Evolutionary conservation across 2,113 vertebrate species (phyloP).

Genomic region (Leptocoma aspasia): DNA sequence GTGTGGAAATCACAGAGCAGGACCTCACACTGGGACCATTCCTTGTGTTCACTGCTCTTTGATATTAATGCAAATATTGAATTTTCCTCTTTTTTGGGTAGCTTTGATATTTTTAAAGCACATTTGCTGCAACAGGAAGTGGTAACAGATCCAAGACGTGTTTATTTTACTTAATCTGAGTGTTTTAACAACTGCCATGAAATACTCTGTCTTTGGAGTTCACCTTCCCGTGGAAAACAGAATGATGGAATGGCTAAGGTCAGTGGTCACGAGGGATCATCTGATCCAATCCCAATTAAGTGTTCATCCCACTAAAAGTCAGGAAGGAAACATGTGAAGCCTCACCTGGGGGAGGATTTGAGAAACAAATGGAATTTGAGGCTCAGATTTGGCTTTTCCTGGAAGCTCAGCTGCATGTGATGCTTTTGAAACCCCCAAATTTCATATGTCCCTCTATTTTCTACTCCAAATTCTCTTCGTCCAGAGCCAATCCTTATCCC

Average conservation of each 20-base stretch:
- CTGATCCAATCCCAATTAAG: neutral
- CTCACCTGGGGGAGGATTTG: neutral
- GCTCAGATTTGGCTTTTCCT: neutral
- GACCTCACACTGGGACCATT: neutral
- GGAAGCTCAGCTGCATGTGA: neutral
- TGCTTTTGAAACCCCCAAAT: neutral
- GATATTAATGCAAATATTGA: neutral
- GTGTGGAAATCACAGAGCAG: neutral
- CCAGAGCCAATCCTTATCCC: neutral
- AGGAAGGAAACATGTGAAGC: neutral
- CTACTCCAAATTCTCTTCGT: neutral
- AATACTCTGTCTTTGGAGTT: neutral
- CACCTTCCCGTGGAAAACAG: neutral
- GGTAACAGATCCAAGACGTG: neutral
- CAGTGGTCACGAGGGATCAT: neutral
- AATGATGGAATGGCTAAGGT: rapidly evolving
- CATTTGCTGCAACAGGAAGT: neutral
- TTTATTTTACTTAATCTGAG: neutral
- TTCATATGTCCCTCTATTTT: neutral
- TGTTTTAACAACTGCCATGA: neutral
- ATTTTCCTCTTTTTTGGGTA: neutral
- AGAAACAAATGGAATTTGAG: neutral
- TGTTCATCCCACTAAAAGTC: rapidly evolving
- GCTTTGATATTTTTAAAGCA: neutral
- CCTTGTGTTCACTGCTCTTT: neutral